Evolutionary conservation across 2,113 vertebrate species (phyloP).

Genomic region (Urocitellus parryii): DNA sequence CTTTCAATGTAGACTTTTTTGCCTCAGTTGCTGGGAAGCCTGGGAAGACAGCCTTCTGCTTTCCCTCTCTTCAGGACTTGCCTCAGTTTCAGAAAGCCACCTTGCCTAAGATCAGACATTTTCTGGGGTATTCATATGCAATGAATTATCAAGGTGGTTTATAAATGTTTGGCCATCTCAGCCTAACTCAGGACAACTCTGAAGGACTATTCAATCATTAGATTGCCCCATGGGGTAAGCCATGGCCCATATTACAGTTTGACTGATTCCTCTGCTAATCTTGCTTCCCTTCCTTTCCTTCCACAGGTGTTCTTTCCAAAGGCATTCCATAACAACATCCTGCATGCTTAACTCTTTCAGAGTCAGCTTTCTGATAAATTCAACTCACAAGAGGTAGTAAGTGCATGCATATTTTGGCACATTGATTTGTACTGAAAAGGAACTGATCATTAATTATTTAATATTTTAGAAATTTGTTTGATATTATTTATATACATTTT

Average conservation of each 20-base stretch:
- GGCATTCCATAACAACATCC: background rate
- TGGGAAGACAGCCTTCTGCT: background rate
- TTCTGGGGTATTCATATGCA: background rate
- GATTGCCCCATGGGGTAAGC: background rate
- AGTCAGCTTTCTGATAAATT: background rate
- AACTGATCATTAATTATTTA: slow-evolving; percentile 43
- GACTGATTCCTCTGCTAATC: background rate
- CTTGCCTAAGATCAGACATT: background rate
- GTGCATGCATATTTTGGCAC: background rate
- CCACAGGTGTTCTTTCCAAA: background rate
- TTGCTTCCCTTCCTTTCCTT: background rate
- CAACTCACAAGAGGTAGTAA: background rate
- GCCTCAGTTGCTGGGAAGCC: background rate
- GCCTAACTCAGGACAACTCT: background rate
- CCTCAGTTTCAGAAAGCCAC: background rate
- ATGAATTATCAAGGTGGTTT: background rate
- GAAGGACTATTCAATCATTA: background rate
- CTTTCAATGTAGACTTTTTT: background rate
- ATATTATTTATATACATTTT: slow-evolving; percentile 75
- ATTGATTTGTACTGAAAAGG: background rate
- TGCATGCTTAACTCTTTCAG: background rate
- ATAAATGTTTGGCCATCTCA: background rate
- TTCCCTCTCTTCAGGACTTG: background rate
- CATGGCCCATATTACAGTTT: background rate
- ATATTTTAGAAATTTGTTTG: slow-evolving; percentile 82